Evolutionary conservation across 2,113 vertebrate genomes (phyloP).

Genomic region (Plotosus lineatus): DNA sequence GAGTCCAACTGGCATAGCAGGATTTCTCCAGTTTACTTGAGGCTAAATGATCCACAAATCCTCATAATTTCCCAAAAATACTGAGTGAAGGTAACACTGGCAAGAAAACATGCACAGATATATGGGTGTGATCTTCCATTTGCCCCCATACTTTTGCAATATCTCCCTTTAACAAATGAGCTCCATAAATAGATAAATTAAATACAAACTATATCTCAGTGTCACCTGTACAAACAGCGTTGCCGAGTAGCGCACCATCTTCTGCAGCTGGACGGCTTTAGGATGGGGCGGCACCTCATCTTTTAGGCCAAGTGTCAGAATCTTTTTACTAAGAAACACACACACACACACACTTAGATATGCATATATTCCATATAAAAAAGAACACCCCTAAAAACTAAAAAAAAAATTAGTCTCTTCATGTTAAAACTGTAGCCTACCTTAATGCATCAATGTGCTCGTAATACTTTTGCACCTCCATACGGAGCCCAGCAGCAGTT

Average conservation of each 20-base stretch:
- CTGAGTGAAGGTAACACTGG: no score
- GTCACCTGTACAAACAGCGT: slow-evolving; percentile 93
- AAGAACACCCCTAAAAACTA: not conserved
- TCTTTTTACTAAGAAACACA: slow-evolving; percentile 85
- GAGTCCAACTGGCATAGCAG: no score
- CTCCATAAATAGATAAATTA: not conserved
- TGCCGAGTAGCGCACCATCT: slow-evolving; percentile 91
- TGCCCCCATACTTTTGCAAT: not conserved
- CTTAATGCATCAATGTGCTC: slow-evolving; percentile 93
- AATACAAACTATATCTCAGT: not conserved
- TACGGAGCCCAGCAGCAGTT: slow-evolving; percentile 80
- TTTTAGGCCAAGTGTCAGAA: slow-evolving; percentile 85
- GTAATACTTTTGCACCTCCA: slow-evolving; percentile 94
- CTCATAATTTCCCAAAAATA: no score
- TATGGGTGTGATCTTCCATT: not conserved
- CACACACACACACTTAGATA: not conserved
- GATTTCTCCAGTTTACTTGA: no score
- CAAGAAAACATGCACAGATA: not conserved
- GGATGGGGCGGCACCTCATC: slow-evolving; percentile 85
- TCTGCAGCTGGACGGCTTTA: slow-evolving; percentile 86
- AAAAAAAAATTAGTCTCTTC: not conserved
- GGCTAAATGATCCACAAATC: no score
- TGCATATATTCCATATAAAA: not conserved
- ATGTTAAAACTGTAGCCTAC: slow-evolving; percentile 64
- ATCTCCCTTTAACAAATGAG: not conserved